Base-by-base conservation (phyloP, 1,140 invertebrate species). In the Drosophila suzukii region DNA sequence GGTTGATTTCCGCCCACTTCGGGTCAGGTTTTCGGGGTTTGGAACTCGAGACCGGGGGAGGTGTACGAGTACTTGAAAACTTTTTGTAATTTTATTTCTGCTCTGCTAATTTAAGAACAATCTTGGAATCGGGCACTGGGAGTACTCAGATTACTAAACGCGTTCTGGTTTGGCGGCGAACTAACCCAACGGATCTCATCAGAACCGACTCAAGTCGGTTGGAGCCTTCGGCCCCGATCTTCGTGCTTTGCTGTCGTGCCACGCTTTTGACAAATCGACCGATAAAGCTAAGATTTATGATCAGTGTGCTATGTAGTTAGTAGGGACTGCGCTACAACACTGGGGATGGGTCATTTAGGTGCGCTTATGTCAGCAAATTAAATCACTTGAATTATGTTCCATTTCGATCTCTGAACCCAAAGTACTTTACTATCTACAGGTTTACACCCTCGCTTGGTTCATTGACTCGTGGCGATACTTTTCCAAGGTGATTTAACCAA, bases 221-320 rank as follows among this genome's bases (percentile, higher is more conserved):
- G 32, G n/a, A 58, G 38, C 30, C 70, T 55, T 54, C 79, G 75
- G 55, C 24, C 30, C 43, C 47, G 44, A 54, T 60, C 47, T 72
- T 50, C 61, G 65, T 70, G 62, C 46, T 54, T 51, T 72, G 7
- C 32, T 68, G 82, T 75, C 65, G 71, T 71, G 84, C 80, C 80
- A 88, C 84, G 73, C 84, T 88, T 88, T 89, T 88, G 84, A 88
- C 84, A 88, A 88, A 89, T 88, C 83, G 77, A 54, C 84, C 68
- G 80, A 88, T 84, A 89, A 88, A 62, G 80, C 61, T 51, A 66
- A 89, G 84, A 88, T 88, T 88, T 88, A 88, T 89, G 63, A 43
- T 54, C 73, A 36, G 56, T 24, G 43, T 20, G 43, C 56, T 44
- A 54, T 75, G 59, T 55, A 67, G 41, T 66, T 56, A 47, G 51